These are phyloP conservation scores for Marasmarcha lunaedactyla DNA, from an alignment of 2,888 invertebrate genomes.

Conservation along the genomic window DNA sequence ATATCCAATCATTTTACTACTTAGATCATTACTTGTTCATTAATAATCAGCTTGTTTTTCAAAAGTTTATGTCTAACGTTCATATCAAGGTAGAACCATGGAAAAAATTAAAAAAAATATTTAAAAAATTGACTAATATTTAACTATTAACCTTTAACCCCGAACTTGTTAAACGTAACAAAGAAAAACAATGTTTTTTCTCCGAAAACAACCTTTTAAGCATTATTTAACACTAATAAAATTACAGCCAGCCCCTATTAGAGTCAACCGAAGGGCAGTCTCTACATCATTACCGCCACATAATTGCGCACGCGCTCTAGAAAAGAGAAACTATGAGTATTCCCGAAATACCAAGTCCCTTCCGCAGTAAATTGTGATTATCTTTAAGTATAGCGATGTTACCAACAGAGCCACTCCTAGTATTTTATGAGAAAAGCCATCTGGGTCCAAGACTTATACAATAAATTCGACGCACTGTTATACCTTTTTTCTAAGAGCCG, in stretches of 20 bases:
- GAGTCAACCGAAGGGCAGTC: constrained; percentile 9
- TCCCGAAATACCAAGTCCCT: constrained; percentile 42
- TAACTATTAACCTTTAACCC: no score
- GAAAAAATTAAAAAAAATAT: no score
- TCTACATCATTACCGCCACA: constrained; percentile 43
- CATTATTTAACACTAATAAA: not conserved
- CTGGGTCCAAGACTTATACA: constrained; percentile 57
- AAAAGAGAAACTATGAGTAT: constrained; percentile 37
- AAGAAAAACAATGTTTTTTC: no score
- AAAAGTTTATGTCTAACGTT: no score
- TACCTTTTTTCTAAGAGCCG: constrained; percentile 63
- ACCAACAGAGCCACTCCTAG: constrained; percentile 57
- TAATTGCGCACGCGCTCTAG: constrained; percentile 48
- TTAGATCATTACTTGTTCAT: no score
- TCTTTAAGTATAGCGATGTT: constrained; percentile 59
- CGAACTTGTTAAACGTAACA: no score
- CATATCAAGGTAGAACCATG: no score
- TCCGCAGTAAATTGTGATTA: constrained; percentile 64
- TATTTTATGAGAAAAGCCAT: constrained; percentile 67
- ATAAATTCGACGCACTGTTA: constrained; percentile 65
- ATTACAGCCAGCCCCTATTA: not conserved
- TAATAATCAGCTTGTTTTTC: no score
- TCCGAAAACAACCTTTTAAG: not conserved
- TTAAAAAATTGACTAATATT: no score
- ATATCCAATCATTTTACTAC: no score